phyloP scores from a whole-genome alignment of 23 tunicate genomes.

The Styela plicata region DNA sequence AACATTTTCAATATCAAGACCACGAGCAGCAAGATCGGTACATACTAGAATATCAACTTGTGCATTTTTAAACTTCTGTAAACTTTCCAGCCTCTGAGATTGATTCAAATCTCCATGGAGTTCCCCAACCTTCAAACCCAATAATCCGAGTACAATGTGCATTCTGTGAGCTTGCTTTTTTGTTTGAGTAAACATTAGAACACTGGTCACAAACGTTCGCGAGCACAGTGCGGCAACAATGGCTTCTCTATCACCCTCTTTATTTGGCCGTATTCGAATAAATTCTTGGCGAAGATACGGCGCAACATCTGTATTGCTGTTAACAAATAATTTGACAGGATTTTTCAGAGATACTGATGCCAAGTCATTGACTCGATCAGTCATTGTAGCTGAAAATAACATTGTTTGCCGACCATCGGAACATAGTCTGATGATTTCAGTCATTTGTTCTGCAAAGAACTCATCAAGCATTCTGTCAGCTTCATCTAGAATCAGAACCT shows the following conservation, averaged over 20 bases:
- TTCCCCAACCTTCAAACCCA: slow-evolving; percentile 86
- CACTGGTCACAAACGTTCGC: slow-evolving; percentile 74
- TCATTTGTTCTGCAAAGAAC: slow-evolving; percentile 95
- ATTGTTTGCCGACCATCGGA: slow-evolving; percentile 87
- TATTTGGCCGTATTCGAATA: slow-evolving; percentile 72
- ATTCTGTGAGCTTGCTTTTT: slow-evolving; percentile 93
- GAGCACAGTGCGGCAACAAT: slow-evolving; percentile 82
- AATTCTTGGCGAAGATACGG: slow-evolving; percentile 87
- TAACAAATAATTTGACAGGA: slow-evolving; percentile 80
- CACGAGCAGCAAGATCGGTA: slow-evolving; percentile 94
- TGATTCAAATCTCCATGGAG: slow-evolving; percentile 85
- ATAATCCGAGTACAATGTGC: slow-evolving; percentile 88
- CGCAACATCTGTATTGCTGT: slow-evolving; percentile 93
- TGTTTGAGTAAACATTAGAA: slow-evolving; percentile 90
- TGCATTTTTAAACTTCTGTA: slow-evolving; percentile 68
- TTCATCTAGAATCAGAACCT: slow-evolving; percentile 91
- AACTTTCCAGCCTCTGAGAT: slow-evolving; percentile 71
- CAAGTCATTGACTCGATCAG: slow-evolving; percentile 67
- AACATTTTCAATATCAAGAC: slow-evolving; percentile 89
- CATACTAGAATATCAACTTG: slow-evolving; percentile 82
- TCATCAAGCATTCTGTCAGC: slow-evolving; percentile 99
- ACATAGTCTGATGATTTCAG: slow-evolving; percentile 80
- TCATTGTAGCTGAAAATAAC: slow-evolving; percentile 95
- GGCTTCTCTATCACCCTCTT: slow-evolving; percentile 98
- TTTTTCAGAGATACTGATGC: slow-evolving; percentile 74